Evolutionary conservation across 2,797 vertebrate genomes (phyloP), one percentile per base, ranked within the genome.

Genomic region (Acanthis flammea): DNA sequence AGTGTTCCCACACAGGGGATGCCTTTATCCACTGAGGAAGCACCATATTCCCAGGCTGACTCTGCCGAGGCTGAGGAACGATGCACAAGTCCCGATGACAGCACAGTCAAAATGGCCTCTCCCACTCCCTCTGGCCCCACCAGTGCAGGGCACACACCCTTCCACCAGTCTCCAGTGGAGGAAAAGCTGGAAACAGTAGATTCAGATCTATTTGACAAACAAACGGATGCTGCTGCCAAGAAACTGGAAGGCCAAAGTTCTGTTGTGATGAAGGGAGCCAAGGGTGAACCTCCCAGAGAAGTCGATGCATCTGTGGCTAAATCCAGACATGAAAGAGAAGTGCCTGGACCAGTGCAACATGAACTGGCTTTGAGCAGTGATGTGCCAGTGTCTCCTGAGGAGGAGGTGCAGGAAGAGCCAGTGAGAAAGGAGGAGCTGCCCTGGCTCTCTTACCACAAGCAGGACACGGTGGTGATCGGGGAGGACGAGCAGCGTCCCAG

Each of bases 81-180:
- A 81, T 99, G 99, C 96, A 75, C 97, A 62, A 99, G 99, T 94
- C 99, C 99, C 12, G 99, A 99, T 8, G 99, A 99, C 67, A 99
- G 99, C 96, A 99, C 99, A 3, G 98, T 99, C 94, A 99, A 98
- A 97, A 98, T 99, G 98, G 98, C 99, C 24, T 99, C 99, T 63
- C 99, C 99, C 45, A 99, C 98, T 28, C 98, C 98, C 18, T 99
- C 99, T 35, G 98, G 99, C 50, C 99, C 98, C 31, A 99, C 99
- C 14, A 99, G 99, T 95, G 98, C 99, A 63, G 98, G 99, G 47
- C 99, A 99, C 76, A 99, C 99, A 14, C 99, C 99, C 54, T 98
- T 99, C 77, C 98, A 98, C 94, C 99, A 99, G 95, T 99, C 99
- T 30, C 99, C 99, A 3, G 98, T 99, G 16, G 99, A 99, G 62